Conservation (phyloP, 2,888 invertebrate species). For the Adelphocoris suturalis region DNA sequence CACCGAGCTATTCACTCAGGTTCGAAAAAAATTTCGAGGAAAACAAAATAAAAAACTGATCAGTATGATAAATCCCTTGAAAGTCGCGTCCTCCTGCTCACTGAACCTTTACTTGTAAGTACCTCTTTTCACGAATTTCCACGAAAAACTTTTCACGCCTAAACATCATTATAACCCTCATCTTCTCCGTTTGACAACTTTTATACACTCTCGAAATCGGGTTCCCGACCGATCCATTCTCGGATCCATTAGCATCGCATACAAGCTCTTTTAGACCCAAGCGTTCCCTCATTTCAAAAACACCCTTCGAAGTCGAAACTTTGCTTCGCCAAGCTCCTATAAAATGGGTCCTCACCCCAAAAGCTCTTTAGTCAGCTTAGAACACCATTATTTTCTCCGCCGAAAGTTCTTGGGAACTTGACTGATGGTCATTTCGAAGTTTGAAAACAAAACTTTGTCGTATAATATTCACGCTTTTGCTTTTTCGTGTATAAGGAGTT, state of each 20-base stretch:
- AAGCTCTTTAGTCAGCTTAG: slow-evolving; percentile 36
- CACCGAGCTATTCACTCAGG: too few species aligned
- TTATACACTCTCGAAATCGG: not conserved
- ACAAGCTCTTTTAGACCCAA: not conserved
- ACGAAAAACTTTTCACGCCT: too few species aligned
- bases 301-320: slow-evolving; percentile 27
- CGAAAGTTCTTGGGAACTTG: not conserved
- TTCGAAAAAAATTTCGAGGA: too few species aligned
- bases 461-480: slow-evolving; percentile 8
- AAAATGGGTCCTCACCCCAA: slow-evolving; percentile 8
- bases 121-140: too few species aligned
- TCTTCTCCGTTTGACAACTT: slow-evolving; percentile 1
- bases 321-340: not conserved
- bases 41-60: too few species aligned
- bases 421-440: slow-evolving; percentile 23
- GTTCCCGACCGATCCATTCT: not conserved
- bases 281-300: slow-evolving; percentile 15
- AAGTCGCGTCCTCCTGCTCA: too few species aligned
- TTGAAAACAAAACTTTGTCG: slow-evolving; percentile 6
- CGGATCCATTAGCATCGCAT: slow-evolving; percentile 25
- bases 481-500: not conserved
- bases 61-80: too few species aligned
- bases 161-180: too few species aligned
- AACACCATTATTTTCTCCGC: slow-evolving; percentile 22
- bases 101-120: too few species aligned